Evolutionary conservation across 1,140 invertebrate genomes (phyloP).

Genomic region (Philopotamus ludificatus): DNA sequence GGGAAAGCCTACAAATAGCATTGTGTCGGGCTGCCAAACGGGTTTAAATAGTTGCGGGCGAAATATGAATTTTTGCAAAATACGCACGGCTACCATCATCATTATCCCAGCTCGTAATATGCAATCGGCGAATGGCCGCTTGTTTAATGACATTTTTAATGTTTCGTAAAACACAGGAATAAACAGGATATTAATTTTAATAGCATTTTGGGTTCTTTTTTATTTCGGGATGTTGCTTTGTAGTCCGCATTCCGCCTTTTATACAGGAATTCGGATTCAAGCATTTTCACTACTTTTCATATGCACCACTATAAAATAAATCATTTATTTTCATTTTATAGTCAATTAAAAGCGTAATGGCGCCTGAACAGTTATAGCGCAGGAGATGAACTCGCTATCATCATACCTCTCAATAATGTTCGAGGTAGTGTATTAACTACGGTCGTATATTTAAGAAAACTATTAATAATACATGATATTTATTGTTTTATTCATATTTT

Average conservation of each 20-base stretch:
- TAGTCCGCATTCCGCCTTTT: neutral
- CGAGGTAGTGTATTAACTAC: too few species aligned
- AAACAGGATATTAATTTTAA: neutral
- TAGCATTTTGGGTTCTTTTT: neutral
- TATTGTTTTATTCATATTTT: too few species aligned
- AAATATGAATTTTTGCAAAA: slow-evolving; percentile 41
- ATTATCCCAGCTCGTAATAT: neutral
- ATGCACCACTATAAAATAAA: too few species aligned
- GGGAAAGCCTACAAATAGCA: neutral
- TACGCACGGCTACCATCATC: neutral
- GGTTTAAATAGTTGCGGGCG: slow-evolving; percentile 42
- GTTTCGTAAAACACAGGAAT: neutral
- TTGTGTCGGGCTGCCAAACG: slow-evolving; percentile 22
- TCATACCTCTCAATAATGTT: too few species aligned
- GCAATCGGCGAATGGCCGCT: neutral
- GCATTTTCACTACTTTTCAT: too few species aligned
- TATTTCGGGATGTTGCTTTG: neutral
- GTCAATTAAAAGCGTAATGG: too few species aligned
- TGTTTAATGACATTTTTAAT: slow-evolving; percentile 22
- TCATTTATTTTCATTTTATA: too few species aligned
- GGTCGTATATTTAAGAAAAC: too few species aligned
- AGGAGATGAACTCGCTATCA: too few species aligned
- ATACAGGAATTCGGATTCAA: too few species aligned
- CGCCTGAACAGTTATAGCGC: too few species aligned
- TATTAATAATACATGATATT: too few species aligned